These are phyloP conservation scores for Sandelia bainsii DNA, from an alignment of 2,797 vertebrate genomes.

Conservation along the genomic window DNA sequence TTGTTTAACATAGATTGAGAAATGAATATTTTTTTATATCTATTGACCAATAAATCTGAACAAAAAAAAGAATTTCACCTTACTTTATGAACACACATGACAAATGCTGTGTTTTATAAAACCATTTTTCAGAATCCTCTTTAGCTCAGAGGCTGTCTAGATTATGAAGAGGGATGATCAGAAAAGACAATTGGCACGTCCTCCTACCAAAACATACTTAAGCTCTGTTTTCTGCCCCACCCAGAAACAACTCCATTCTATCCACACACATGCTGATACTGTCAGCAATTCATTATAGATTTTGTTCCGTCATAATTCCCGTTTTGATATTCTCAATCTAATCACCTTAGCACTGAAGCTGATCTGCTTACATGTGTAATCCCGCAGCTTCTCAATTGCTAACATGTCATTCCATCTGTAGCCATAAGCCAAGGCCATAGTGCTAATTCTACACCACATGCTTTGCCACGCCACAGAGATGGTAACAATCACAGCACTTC, in stretches of 20 bases:
- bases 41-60: not conserved
- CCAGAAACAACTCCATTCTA: not conserved
- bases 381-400: slow-evolving; percentile 60
- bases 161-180: slow-evolving; percentile 54
- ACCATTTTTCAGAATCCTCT: slow-evolving; percentile 59
- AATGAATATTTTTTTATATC: slow-evolving; percentile 2
- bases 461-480: slow-evolving; percentile 3
- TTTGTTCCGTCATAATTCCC: slow-evolving; percentile 62
- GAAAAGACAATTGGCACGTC: slow-evolving; percentile 41
- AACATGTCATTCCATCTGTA: slow-evolving; percentile 60
- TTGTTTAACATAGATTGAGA: not conserved
- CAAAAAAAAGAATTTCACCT: not conserved
- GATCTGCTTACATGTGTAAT: slow-evolving; percentile 83
- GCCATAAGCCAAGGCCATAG: slow-evolving; percentile 45
- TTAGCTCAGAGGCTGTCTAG: slow-evolving; percentile 33
- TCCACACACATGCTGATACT: slow-evolving; percentile 2
- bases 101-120: slow-evolving; percentile 35
- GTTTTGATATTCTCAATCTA: slow-evolving; percentile 77
- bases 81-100: not conserved
- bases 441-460: slow-evolving; percentile 50
- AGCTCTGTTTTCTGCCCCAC: slow-evolving; percentile 22
- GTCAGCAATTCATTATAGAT: slow-evolving; percentile 53
- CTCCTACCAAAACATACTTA: slow-evolving; percentile 28
- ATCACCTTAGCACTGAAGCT: slow-evolving; percentile 76
- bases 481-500: not conserved